These are phyloP conservation scores for Acanthosepion esculentum DNA, from an alignment of 2,888 invertebrate species.

Conservation along the genomic window DNA sequence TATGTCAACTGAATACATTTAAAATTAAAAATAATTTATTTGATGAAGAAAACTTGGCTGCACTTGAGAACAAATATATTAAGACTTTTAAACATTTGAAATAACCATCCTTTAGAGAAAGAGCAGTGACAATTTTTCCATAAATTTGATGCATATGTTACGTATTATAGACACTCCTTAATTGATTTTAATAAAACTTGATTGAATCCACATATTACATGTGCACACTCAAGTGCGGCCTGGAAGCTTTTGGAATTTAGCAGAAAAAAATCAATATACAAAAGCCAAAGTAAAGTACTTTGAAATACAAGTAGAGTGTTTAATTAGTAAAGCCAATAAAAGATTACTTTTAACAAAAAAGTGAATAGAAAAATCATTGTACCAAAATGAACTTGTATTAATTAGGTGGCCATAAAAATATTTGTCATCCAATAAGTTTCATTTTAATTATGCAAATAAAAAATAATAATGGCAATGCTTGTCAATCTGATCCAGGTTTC, in stretches of 20 bases:
- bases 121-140: too few species aligned
- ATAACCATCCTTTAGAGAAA: too few species aligned
- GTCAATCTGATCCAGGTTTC: not conserved
- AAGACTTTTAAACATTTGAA: too few species aligned
- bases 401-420: not conserved
- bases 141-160: too few species aligned
- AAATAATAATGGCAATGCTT: not conserved
- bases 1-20: too few species aligned
- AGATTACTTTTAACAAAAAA: not conserved
- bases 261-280: not conserved
- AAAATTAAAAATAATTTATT: too few species aligned
- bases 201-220: too few species aligned
- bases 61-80: too few species aligned
- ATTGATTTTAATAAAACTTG: too few species aligned
- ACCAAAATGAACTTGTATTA: not conserved
- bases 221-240: too few species aligned
- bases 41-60: too few species aligned
- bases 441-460: not conserved
- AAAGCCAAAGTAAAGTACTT: not conserved
- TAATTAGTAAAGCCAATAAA: not conserved
- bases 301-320: not conserved
- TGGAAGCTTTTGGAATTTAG: not conserved
- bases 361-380: not conserved
- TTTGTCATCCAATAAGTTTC: not conserved
- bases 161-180: too few species aligned